Evolutionary conservation across 2,888 invertebrate species (phyloP), one percentile per base, ranked within the genome.

Genomic region (Macropis europaea): DNA sequence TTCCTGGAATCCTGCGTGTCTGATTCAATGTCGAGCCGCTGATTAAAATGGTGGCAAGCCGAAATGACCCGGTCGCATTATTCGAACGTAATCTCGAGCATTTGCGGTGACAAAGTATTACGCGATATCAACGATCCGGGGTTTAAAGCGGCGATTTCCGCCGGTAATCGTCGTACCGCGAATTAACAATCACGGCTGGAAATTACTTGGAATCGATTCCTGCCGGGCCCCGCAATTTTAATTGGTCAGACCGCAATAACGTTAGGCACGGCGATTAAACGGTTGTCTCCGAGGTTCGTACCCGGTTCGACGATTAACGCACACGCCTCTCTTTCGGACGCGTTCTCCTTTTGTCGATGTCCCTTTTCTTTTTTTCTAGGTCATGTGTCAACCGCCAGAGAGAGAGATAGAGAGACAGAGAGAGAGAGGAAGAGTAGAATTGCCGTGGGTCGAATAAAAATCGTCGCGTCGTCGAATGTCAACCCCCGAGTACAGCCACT

Each of bases 391-490:
- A 68, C 54, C 50, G 77, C 78, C 69, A n/a, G n/a, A n/a, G n/a
- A n/a, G n/a, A n/a, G n/a, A n/a, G n/a, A n/a, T n/a, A n/a, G n/a
- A n/a, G n/a, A n/a, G n/a, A n/a, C n/a, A n/a, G n/a, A n/a, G n/a
- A n/a, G n/a, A n/a, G n/a, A n/a, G n/a, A n/a, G n/a, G n/a, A 62
- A 69, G 75, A 69, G 61, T 69, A 73, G 80, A 80, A 80, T 78
- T 77, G 73, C 76, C 66, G 42, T 28, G 38, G 72, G 53, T 45
- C 60, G 69, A 68, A 72, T 47, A 53, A 73, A n/a, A 78, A 79
- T 84, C 68, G 69, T 61, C 63, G 62, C 53, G 56, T 83, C 77
- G 84, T 84, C 82, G 64, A 80, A 82, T 79, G 82, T 83, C 83
- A 82, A 76, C 61, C 78, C 70, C 38, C 40, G 68, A 71, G 53